Evolutionary conservation across 2,113 vertebrate genomes (phyloP).

Genomic region (Theristicus caerulescens): DNA sequence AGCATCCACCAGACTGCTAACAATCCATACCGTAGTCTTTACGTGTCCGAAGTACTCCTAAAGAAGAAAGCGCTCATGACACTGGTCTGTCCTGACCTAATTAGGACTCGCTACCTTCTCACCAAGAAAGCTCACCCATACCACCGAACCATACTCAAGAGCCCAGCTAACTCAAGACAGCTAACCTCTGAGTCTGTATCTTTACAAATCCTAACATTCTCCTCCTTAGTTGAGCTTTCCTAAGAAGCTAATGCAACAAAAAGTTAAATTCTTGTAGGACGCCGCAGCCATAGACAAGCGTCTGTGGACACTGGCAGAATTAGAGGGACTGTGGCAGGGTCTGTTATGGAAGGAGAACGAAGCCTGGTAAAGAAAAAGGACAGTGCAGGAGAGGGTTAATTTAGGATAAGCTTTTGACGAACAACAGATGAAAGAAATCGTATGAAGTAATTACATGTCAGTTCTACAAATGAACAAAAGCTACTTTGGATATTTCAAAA

Average conservation of each 20-base stretch:
- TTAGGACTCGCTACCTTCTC: background rate
- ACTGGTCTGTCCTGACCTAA: background rate
- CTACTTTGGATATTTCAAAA: background rate
- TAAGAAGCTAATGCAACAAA: background rate
- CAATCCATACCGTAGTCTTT: fast-evolving
- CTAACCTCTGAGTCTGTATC: background rate
- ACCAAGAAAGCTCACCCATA: background rate
- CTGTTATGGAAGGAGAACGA: background rate
- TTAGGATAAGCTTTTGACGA: background rate
- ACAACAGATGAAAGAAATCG: background rate
- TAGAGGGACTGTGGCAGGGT: fast-evolving
- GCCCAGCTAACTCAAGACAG: background rate
- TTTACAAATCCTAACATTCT: background rate
- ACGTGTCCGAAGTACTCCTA: fast-evolving
- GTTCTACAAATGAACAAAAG: background rate
- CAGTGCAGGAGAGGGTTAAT: background rate
- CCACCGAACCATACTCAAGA: background rate
- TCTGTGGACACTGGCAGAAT: background rate
- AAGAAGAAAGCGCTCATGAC: background rate
- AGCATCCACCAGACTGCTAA: background rate
- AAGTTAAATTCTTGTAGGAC: background rate
- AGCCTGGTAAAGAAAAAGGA: background rate
- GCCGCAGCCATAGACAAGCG: background rate
- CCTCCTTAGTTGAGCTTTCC: background rate
- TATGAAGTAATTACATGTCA: background rate